Percentiles rank a stretch among this genome's conserved stretches.
Evolutionary conservation across 2,797 vertebrate genomes (phyloP).

Genomic region (Falco peregrinus): DNA sequence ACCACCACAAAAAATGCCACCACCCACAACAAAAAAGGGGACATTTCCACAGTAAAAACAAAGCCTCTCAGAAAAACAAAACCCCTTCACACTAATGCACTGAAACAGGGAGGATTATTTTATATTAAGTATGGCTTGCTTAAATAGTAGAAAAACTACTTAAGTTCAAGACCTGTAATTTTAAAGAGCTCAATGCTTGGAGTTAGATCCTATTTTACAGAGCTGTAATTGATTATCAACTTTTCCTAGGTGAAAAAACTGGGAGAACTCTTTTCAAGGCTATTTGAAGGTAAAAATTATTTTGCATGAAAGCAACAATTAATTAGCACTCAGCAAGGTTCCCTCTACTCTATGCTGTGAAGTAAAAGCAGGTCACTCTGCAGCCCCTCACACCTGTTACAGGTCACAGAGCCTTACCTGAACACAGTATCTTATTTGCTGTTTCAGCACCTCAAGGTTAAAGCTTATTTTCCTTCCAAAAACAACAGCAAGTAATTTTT

Average conservation of each 20-base stretch:
- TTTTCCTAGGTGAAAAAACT: background rate
- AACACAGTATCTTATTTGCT: constrained; percentile 45
- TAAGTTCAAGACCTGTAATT: background rate
- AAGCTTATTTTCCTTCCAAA: background rate
- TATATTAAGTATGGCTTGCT: background rate
- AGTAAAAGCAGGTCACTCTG: constrained; percentile 24
- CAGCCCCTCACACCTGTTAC: constrained; percentile 40
- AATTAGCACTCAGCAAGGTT: constrained; percentile 53
- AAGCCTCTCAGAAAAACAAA: background rate
- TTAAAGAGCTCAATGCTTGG: background rate
- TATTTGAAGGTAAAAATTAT: constrained; percentile 36
- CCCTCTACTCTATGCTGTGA: background rate
- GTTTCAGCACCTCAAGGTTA: constrained; percentile 51
- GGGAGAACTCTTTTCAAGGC: constrained; percentile 34
- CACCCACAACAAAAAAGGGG: accelerated
- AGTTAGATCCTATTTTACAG: background rate
- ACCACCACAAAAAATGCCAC: too few species aligned
- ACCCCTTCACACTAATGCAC: background rate
- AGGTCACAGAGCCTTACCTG: constrained; percentile 18
- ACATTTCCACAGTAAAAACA: background rate
- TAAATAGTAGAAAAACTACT: background rate
- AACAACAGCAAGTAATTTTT: background rate
- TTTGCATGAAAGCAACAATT: constrained; percentile 48
- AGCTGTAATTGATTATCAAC: background rate
- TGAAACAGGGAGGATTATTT: background rate